Evolutionary conservation across 1,140 invertebrate species (phyloP), one percentile per base, ranked within the genome.

Genomic region (Temnothorax curvispinosus): DNA sequence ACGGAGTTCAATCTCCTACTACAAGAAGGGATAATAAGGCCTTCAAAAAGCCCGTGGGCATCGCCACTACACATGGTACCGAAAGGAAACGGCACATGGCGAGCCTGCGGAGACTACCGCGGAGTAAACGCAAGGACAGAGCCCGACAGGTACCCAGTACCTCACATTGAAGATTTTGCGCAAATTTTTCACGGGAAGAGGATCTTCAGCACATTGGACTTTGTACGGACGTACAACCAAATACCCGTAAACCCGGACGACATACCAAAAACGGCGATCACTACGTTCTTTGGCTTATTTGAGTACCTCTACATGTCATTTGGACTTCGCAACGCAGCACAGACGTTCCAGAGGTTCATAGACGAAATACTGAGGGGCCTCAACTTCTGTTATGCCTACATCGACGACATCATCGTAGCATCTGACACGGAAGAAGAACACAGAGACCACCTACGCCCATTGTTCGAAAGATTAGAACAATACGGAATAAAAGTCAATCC

Each of bases 61-160:
- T n/a, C n/a, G n/a, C n/a, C n/a, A n/a, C n/a, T n/a, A n/a, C n/a
- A n/a, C n/a, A n/a, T n/a, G n/a, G n/a, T n/a, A n/a, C n/a, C n/a
- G n/a, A n/a, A n/a, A n/a, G n/a, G n/a, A n/a, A n/a, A n/a, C n/a
- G n/a, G n/a, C n/a, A n/a, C n/a, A n/a, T n/a, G n/a, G n/a, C n/a
- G n/a, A n/a, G n/a, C n/a, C n/a, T n/a, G n/a, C n/a, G n/a, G n/a
- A n/a, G n/a, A n/a, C n/a, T n/a, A n/a, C n/a, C n/a, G n/a, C n/a
- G n/a, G n/a, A n/a, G n/a, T n/a, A n/a, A 93, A 94, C 0, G 56
- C 69, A 8, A 96, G 96, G 86, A 94, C 18, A 8, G 3, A 64
- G 0, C 18, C n/a, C 5, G 67, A 67, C 9, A 18, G n/a, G 1
- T 77, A 77, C 0, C n/a, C 56, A 0, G 7, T 77, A 2, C 44